A percentile compares a stretch with the other conserved stretches of the same genome.
phyloP scores from a whole-genome alignment of 2,113 vertebrate genomes.

The Malurus elegans region DNA sequence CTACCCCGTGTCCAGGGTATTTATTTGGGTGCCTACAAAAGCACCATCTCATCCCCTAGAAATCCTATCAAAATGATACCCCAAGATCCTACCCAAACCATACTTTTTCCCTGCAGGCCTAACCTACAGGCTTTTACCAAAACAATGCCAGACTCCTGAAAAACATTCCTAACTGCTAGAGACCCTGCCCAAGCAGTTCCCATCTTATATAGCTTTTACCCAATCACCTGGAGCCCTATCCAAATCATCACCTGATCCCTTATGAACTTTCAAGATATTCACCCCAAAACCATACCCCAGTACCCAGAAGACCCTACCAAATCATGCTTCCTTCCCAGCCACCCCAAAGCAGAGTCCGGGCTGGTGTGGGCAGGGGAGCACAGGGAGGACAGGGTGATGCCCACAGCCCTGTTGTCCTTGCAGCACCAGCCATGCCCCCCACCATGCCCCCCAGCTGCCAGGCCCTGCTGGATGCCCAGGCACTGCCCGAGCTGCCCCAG shows the following conservation, averaged over 20 bases:
- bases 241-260: background rate
- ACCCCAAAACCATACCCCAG: background rate
- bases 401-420: background rate
- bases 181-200: background rate
- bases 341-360: accelerated
- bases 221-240: background rate
- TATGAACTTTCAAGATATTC: background rate
- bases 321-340: background rate
- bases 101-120: background rate
- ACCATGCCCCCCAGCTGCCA: constrained; percentile 80
- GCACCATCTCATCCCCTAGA: background rate
- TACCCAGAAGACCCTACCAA: background rate
- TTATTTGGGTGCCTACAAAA: background rate
- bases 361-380: background rate
- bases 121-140: background rate
- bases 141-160: background rate
- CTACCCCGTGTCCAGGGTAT: background rate
- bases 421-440: constrained; percentile 30
- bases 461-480: constrained; percentile 74
- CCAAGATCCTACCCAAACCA: background rate
- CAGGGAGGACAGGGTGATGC: background rate
- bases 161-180: background rate
- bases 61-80: background rate
- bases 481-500: constrained; percentile 69
- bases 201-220: background rate